Conservation (phyloP, 2,888 invertebrate species). For the Conchocele bisecta region DNA sequence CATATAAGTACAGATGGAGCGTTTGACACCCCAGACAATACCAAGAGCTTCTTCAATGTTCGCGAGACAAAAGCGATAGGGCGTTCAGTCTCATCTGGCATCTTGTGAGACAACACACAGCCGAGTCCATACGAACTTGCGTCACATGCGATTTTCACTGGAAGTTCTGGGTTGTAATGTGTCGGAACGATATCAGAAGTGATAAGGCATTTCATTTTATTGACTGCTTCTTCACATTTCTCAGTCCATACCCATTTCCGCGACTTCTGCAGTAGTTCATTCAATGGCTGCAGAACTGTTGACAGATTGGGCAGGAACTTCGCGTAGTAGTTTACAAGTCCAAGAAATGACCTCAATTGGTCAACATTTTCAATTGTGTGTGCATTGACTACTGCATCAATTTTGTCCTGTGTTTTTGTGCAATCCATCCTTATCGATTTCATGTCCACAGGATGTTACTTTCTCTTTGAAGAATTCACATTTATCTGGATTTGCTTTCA, state of each 20-base stretch:
- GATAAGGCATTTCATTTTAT: conserved; percentile 61
- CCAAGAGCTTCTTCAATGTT: conserved; percentile 81
- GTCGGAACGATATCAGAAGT: conserved; percentile 62
- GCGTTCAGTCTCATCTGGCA: conserved; percentile 33
- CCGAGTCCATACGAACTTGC: conserved; percentile 78
- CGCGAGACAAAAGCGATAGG: conserved; percentile 77
- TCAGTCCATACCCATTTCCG: conserved; percentile 31
- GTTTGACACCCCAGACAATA: conserved; percentile 80
- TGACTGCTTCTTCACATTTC: conserved; percentile 30
- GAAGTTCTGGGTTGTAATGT: conserved; percentile 74
- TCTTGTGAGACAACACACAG: conserved; percentile 69
- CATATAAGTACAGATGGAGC: conserved; percentile 81
- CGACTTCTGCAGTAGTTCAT: conserved; percentile 25
- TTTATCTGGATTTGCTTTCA: conserved; percentile 28
- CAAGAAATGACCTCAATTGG: conserved; percentile 22
- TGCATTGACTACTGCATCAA: conserved; percentile 18
- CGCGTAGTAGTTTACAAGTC: conserved; percentile 24
- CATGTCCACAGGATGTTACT: conserved; percentile 21
- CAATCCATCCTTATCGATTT: conserved; percentile 17
- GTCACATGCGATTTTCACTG: conserved; percentile 79
- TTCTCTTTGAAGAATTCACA: conserved; percentile 21
- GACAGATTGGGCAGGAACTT: conserved; percentile 37
- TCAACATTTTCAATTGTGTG: conserved; percentile 10
- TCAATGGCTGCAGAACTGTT: conserved; percentile 23
- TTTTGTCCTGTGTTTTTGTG: conserved; percentile 11